Percentiles rank a stretch among this genome's conserved stretches.
Evolutionary conservation across 2,113 vertebrate species (phyloP).

Genomic region (Synodontis membranacea): DNA sequence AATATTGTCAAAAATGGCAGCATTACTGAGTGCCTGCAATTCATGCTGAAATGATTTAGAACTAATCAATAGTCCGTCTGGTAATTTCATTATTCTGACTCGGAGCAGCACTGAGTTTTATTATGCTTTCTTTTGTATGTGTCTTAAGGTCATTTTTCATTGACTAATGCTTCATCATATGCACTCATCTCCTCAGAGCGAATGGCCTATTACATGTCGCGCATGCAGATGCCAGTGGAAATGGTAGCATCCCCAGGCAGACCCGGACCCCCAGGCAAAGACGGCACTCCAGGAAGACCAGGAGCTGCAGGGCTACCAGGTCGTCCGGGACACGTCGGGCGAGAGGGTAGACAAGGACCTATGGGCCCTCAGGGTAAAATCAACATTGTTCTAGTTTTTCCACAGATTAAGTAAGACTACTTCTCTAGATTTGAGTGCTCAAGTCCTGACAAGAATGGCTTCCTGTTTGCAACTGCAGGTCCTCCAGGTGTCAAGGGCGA

Average conservation of each 20-base stretch:
- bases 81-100: not conserved
- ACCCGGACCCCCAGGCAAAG: constrained; percentile 89
- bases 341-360: constrained; percentile 85
- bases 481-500: constrained; percentile 81
- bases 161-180: constrained; percentile 30
- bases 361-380: constrained; percentile 80
- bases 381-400: not conserved
- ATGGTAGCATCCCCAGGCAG: constrained; percentile 83
- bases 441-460: not conserved
- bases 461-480: constrained; percentile 67
- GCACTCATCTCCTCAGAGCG: constrained; percentile 78
- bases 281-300: constrained; percentile 78
- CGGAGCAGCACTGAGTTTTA: not conserved
- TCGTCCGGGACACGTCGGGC: constrained; percentile 85
- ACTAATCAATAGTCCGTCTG: not conserved
- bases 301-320: constrained; percentile 82
- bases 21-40: not conserved
- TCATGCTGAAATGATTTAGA: not conserved
- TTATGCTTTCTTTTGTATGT: not conserved
- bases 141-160: not conserved
- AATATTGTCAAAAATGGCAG: not conserved
- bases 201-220: constrained; percentile 91
- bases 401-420: not conserved
- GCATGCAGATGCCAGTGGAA: constrained; percentile 86
- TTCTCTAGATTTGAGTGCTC: not conserved